Conservation (phyloP, 2,797 vertebrate species). For the Microcaecilia unicolor region DNA sequence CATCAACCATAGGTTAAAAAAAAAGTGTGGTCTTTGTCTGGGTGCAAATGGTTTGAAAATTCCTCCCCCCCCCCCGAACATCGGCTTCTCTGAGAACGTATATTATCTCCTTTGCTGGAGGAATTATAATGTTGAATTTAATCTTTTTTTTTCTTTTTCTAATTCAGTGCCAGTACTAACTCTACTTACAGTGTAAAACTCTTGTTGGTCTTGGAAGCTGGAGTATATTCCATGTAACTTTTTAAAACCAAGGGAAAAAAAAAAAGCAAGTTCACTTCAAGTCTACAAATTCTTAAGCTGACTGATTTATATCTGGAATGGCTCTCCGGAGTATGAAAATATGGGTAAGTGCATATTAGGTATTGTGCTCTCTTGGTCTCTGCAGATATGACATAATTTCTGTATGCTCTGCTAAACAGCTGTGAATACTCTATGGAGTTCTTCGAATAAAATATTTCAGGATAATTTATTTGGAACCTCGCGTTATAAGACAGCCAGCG, state of each 20-base stretch:
- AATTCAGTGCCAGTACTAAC: slow-evolving; percentile 1
- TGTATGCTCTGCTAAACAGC: too few relatives aligned
- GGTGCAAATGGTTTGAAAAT: too few relatives aligned
- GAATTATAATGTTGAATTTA: slow-evolving; percentile 2
- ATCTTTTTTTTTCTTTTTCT: slow-evolving; percentile 9
- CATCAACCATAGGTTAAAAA: too few relatives aligned
- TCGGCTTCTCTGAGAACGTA: slow-evolving; percentile 5
- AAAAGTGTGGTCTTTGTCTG: too few relatives aligned
- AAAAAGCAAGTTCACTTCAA: background rate
- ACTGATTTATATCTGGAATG: background rate
- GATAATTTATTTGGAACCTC: slow-evolving; percentile 11
- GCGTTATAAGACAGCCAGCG: background rate
- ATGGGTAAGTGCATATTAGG: slow-evolving; percentile 1
- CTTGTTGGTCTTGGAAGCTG: slow-evolving; percentile 1
- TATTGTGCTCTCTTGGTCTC: slow-evolving; percentile 6
- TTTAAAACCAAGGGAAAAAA: too few relatives aligned
- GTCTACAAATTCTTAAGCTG: background rate
- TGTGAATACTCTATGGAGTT: slow-evolving; percentile 6
- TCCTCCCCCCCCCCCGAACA: background rate
- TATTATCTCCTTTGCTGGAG: slow-evolving; percentile 4
- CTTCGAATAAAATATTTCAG: slow-evolving; percentile 3
- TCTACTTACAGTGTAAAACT: background rate
- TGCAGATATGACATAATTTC: slow-evolving; percentile 4
- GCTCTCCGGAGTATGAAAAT: background rate
- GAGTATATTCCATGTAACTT: background rate